These are phyloP conservation scores for Pharmacophagus antenor DNA, from an alignment of 2,888 invertebrate species.

Conservation along the genomic window DNA sequence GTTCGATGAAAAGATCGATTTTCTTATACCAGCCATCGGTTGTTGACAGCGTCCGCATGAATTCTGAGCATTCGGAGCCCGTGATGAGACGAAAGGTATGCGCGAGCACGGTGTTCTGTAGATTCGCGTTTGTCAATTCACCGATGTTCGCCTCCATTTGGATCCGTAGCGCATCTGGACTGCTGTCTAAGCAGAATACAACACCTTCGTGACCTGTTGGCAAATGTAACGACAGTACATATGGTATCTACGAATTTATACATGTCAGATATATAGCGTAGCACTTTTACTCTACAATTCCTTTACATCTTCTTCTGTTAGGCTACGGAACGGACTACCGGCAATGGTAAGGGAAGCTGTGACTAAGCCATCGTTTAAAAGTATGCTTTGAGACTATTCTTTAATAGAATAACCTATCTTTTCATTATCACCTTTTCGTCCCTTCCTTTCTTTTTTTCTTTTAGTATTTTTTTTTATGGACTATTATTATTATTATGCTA, in stretches of 20 bases:
- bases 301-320: too few species aligned
- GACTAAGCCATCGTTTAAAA: too few species aligned
- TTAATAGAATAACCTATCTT: too few species aligned
- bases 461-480: too few species aligned
- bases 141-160: slow-evolving; percentile 9
- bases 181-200: slow-evolving; percentile 20
- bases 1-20: slow-evolving; percentile 4
- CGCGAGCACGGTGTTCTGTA: slow-evolving; percentile 11
- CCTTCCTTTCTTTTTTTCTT: too few species aligned
- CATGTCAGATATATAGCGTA: not conserved
- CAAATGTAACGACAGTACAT: not conserved
- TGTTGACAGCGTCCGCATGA: not conserved
- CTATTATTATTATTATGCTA: too few species aligned
- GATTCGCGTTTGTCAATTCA: not conserved
- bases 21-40: slow-evolving; percentile 11
- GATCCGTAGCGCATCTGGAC: slow-evolving; percentile 8
- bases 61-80: not conserved
- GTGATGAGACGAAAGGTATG: slow-evolving; percentile 7
- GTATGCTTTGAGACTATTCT: too few species aligned
- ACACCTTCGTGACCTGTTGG: slow-evolving; percentile 10
- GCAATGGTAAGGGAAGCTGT: too few species aligned
- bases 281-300: too few species aligned
- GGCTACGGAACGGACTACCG: too few species aligned
- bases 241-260: not conserved
- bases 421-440: too few species aligned